Base-by-base conservation (phyloP, 2,797 vertebrate genomes). In the Enteromius trimaculatus region DNA sequence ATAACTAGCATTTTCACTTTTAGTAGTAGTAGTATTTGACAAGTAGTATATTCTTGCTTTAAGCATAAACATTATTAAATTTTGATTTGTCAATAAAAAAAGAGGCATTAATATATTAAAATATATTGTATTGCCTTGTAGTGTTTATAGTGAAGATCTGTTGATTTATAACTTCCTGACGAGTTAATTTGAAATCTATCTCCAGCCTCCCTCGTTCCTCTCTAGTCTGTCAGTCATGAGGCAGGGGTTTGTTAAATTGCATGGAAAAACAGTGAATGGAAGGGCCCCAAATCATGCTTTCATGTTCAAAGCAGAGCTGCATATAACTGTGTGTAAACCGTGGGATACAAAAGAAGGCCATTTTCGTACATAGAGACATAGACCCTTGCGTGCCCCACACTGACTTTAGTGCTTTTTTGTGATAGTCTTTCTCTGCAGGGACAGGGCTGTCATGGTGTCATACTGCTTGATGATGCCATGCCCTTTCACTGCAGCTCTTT, bases 401-500 rank as follows among this genome's bases (percentile, higher is more conserved):
- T 55, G 31, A 55, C 31, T 75, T 19, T 42, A 26, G 53, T 60
- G 53, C 53, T 60, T 60, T 13, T 60, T 51, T 62, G 49, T 65
- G 79, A 83, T 80, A 66, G 66, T 72, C 72, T 68, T 51, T 72
- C 77, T 70, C 71, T 86, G 75, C 78, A 77, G 55, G 39, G 14
- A 26, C 9, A 62, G n/a, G 23, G 14, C 23, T 77, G 55, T 42
- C 37, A 77, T 21, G 23, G 53, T 76, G 68, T 62, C 37, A 62
- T 8, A 37, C 55, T 49, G 39, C 60, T 68, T 79, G 75, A 74
- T 79, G 76, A 65, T 81, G 65, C 58, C 80, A 68, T 44, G 31
- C 66, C 64, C 69, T 68, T 85, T 81, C 80, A 75, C 51, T 71
- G 66, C 65, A n/a, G 75, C 69, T 65, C n/a, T 71, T 58, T 86